Evolutionary conservation across 1,140 invertebrate species (phyloP).

Genomic region (Macrobrachium nipponense): DNA sequence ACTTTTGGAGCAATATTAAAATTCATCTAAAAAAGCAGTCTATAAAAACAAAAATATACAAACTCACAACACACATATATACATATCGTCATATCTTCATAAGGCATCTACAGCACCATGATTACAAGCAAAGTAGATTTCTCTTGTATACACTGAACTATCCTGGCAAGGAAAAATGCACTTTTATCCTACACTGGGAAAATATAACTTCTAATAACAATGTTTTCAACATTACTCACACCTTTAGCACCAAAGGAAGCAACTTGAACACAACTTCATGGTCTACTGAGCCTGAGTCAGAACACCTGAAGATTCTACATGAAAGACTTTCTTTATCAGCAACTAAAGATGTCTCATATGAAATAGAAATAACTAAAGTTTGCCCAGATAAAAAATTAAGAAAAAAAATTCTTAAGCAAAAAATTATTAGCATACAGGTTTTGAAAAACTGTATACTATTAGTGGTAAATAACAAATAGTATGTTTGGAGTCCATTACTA

Average conservation of each 20-base stretch:
- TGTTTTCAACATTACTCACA: conserved; percentile 2
- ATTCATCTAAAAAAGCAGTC: background rate
- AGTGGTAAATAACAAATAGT: no score
- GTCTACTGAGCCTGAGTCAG: background rate
- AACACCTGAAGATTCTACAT: background rate
- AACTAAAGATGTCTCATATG: no score
- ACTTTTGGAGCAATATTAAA: no score
- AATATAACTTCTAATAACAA: background rate
- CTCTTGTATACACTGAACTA: background rate
- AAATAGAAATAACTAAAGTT: no score
- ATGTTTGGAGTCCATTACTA: no score
- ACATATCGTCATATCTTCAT: conserved; percentile 7
- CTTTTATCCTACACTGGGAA: conserved; percentile 12
- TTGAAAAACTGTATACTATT: no score
- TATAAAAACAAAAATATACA: conserved; percentile 29
- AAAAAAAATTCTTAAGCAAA: no score
- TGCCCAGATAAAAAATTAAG: no score
- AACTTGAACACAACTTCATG: background rate
- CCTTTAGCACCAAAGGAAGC: conserved; percentile 27
- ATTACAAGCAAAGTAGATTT: conserved; percentile 32
- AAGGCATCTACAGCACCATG: conserved; percentile 50
- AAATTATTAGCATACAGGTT: no score
- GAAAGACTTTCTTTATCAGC: no score
- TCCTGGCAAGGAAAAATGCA: background rate
- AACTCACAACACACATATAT: conserved; percentile 28